These are phyloP conservation scores for Plectrocnemia conspersa DNA, from an alignment of 1,140 invertebrate species.

Conservation along the genomic window DNA sequence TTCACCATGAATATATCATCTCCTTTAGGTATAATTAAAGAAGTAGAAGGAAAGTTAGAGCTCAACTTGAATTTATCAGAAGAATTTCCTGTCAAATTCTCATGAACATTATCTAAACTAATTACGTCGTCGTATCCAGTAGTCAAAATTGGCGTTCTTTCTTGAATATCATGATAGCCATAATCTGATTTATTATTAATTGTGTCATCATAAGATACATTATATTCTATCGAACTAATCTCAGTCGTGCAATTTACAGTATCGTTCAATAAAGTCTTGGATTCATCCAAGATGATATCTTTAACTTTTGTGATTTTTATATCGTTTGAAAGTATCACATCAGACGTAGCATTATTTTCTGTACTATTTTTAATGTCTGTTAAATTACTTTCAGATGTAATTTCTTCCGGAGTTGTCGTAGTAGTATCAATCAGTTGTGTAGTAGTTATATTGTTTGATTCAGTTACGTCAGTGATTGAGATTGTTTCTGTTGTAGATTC, in stretches of 20 bases:
- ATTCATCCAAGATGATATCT: not conserved
- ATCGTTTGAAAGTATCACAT: not conserved
- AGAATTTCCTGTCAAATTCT: conserved; percentile 16
- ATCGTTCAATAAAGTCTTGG: conserved; percentile 31
- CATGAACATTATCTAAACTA: not conserved
- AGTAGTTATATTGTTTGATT: not conserved
- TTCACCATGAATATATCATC: conserved; percentile 36
- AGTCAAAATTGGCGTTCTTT: conserved; percentile 16
- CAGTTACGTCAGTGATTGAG: not conserved
- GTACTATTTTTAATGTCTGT: not conserved
- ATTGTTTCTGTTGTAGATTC: not conserved
- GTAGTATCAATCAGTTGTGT: not conserved
- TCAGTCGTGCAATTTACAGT: conserved; percentile 33
- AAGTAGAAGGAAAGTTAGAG: conserved; percentile 29
- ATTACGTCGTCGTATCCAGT: conserved; percentile 11
- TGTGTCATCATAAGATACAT: conserved; percentile 3
- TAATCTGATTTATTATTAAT: not conserved
- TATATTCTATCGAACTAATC: conserved; percentile 21
- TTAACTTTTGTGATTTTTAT: not conserved
- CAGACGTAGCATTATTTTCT: not conserved
- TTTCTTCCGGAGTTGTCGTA: not conserved
- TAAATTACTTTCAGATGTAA: conserved; percentile 3
- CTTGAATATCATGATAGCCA: conserved; percentile 29
- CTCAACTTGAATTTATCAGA: conserved; percentile 14
- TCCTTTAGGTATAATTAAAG: conserved; percentile 33